Percentiles rank a stretch among this genome's conserved stretches.
phyloP scores from a whole-genome alignment of 2,797 vertebrate species.

The Catamblyrhynchus diadema region DNA sequence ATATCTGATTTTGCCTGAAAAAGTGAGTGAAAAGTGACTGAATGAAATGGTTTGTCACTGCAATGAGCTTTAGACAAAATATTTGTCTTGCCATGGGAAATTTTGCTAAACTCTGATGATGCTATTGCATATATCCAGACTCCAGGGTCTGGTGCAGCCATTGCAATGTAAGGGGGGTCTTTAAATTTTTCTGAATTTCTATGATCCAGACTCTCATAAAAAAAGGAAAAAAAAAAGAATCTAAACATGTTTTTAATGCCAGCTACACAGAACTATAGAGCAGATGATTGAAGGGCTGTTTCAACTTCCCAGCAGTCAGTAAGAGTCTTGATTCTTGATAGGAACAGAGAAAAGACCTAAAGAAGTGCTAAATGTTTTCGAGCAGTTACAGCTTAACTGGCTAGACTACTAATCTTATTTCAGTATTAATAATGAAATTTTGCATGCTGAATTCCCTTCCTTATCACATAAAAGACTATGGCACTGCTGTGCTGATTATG shows the following conservation, averaged over 20 bases:
- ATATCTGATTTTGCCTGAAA: not conserved
- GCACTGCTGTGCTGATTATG: not conserved
- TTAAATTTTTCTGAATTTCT: not conserved
- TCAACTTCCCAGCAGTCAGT: not conserved
- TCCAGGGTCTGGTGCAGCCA: not conserved
- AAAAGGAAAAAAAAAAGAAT: no score
- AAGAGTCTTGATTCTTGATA: not conserved
- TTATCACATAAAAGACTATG: not conserved
- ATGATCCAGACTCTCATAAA: not conserved
- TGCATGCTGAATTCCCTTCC: not conserved
- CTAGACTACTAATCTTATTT: not conserved
- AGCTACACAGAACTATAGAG: not conserved
- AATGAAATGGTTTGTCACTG: not conserved
- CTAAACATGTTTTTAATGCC: not conserved
- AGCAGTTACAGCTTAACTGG: not conserved
- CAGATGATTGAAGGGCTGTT: not conserved
- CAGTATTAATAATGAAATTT: not conserved
- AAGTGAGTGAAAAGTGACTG: not conserved
- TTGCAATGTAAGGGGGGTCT: rapidly evolving
- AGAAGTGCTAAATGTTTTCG: not conserved
- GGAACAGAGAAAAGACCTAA: not conserved
- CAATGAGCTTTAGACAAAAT: not conserved
- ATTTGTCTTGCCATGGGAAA: not conserved
- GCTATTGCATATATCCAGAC: not conserved
- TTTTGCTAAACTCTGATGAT: not conserved